Base-by-base conservation (phyloP, 2,113 vertebrate species). In the Engystomops pustulosus region DNA sequence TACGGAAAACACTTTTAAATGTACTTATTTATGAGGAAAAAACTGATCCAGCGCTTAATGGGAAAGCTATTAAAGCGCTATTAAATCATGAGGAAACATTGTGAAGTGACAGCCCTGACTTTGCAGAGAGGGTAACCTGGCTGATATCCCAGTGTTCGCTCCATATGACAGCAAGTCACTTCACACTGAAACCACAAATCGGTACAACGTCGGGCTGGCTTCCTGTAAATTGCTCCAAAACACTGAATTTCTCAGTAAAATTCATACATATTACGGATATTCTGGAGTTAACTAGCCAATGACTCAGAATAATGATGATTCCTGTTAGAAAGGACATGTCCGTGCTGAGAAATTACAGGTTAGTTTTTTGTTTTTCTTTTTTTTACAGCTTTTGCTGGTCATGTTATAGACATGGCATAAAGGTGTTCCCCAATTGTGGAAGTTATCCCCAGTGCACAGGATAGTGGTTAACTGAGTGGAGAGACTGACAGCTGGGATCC, bases 31-130 rank as follows among this genome's bases (percentile, higher is more conserved):
- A 67, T 84, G 81, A 77, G 71, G 58, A 44, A 62, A 74, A 81
- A 84, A 51, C 51, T 67, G 71, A 76, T 84, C 49, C 71, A 84
- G 44, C 44, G 20, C 81, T 68, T 84, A 84, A 84, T 84, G 81
- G 81, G 81, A 77, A 84, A 84, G 81, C 81, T 76, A 84, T 84
- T 84, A 84, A 68, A 77, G 18, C 30, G 34, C 70, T 77, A 84
- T 77, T 84, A 84, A 84, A 84, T 84, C 81, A 84, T 77, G 62
- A 27, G 71, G 34, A 83, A 38, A 49, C 55, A 23, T 55, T 34
- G 34, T 72, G n/a, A 47, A 71, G 72, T 84, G 81, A 84, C 81
- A 84, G 81, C 41, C 23, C 53, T n/a, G 72, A 84, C 71, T 76
- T 38, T 68, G 71, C 38, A 71, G 71, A 45, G 32, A 32, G 70